A percentile compares a stretch with the other conserved stretches of the same genome.
Conservation (phyloP, 2,797 vertebrate genomes). For the Falco peregrinus region DNA sequence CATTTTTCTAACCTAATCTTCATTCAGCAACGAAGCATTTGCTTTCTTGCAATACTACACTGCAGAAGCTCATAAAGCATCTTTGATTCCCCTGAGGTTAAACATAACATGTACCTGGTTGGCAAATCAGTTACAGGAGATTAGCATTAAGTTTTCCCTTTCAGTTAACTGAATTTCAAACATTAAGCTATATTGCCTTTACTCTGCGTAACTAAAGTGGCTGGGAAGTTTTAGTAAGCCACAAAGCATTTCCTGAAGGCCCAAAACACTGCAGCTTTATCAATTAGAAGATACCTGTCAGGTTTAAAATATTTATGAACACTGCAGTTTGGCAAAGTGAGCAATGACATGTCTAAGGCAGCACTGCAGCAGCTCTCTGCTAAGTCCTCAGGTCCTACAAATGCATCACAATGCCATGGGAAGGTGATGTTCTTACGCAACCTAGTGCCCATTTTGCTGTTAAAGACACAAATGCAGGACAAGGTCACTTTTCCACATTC, state of each 20-base stretch:
- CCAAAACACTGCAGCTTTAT: not conserved
- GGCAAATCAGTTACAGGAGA: not conserved
- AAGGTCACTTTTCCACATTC: not conserved
- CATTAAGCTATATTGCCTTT: not conserved
- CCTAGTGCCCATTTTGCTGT: not conserved
- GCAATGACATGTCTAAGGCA: fast-evolving
- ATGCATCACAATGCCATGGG: not conserved
- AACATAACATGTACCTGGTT: not conserved
- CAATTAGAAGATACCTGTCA: not conserved
- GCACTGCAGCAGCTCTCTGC: not conserved
- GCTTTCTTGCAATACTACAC: not conserved
- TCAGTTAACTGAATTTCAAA: not conserved
- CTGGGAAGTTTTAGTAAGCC: not conserved
- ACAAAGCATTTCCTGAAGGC: not conserved
- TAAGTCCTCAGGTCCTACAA: not conserved
- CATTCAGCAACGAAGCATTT: not conserved
- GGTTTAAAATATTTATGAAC: not conserved
- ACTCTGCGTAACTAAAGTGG: not conserved
- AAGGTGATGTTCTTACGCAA: not conserved
- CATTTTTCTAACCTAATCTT: not conserved
- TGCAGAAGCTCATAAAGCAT: not conserved
- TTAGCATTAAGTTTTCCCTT: not conserved
- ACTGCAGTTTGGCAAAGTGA: not conserved
- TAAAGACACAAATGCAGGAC: not conserved
- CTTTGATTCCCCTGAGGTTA: not conserved